Evolutionary conservation across 2,113 vertebrate species (phyloP).

Genomic region (Amia ocellicauda): DNA sequence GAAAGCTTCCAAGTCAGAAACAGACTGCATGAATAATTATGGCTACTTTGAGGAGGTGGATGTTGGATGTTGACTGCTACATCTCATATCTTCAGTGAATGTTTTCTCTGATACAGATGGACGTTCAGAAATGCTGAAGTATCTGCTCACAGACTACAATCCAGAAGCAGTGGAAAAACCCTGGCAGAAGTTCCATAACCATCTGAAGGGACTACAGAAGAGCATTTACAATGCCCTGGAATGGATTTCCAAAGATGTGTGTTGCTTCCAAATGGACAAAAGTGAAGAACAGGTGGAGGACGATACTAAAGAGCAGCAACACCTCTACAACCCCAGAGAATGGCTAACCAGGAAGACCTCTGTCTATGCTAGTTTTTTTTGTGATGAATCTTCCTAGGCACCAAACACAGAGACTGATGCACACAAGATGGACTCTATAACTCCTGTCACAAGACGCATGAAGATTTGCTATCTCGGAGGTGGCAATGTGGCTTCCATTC

Average conservation of each 20-base stretch:
- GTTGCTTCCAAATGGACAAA: constrained; percentile 65
- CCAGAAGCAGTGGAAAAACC: constrained; percentile 44
- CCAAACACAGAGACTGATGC: constrained; percentile 18
- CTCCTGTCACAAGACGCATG: constrained; percentile 47
- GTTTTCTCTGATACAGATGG: constrained; percentile 38
- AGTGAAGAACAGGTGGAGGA: constrained; percentile 38
- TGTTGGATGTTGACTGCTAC: constrained; percentile 56
- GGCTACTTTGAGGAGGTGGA: constrained; percentile 67
- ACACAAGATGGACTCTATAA: constrained; percentile 6
- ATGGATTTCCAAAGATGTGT: constrained; percentile 60
- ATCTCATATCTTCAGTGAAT: constrained; percentile 44
- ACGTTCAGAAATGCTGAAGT: constrained; percentile 45
- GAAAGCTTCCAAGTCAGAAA: constrained; percentile 47
- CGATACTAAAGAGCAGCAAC: constrained; percentile 40
- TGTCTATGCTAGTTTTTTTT: constrained; percentile 54
- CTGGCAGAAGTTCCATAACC: constrained; percentile 52
- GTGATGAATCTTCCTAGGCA: rapidly evolving
- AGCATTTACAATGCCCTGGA: constrained; percentile 59
- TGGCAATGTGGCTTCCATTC: constrained; percentile 54
- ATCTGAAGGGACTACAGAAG: constrained; percentile 48
- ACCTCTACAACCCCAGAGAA: constrained; percentile 46
- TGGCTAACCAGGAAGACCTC: constrained; percentile 50
- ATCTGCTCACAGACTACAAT: constrained; percentile 58
- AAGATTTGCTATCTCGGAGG: constrained; percentile 48
- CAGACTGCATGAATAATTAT: constrained; percentile 43